phyloP scores from a whole-genome alignment of 2,888 invertebrate genomes.

The Tenthredo scrophulariae region DNA sequence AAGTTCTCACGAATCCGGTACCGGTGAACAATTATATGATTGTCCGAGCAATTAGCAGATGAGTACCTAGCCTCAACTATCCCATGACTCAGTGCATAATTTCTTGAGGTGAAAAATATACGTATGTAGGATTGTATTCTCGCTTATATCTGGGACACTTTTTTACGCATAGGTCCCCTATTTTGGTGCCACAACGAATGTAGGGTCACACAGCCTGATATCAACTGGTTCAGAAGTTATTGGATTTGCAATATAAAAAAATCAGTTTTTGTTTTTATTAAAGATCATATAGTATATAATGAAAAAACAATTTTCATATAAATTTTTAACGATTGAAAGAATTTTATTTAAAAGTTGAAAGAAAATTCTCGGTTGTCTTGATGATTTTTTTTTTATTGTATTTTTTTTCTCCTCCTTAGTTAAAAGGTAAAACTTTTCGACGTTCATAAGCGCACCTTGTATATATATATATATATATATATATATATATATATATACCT shows the following conservation, averaged over 20 bases:
- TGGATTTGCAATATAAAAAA: too few species aligned
- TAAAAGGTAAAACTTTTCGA: constrained; percentile 12
- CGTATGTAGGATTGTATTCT: neutral
- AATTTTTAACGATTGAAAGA: neutral
- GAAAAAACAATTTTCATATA: neutral
- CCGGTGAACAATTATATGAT: constrained; percentile 15
- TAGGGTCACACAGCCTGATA: too few species aligned
- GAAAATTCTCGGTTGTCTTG: constrained; percentile 18
- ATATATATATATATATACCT: neutral
- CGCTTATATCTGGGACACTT: too few species aligned
- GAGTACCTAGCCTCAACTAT: neutral
- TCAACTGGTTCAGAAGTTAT: too few species aligned
- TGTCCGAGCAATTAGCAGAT: constrained; percentile 25
- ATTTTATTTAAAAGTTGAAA: neutral
- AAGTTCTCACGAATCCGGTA: constrained; percentile 27
- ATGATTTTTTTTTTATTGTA: neutral
- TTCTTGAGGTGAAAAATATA: neutral
- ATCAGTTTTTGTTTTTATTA: neutral
- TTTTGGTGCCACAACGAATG: too few species aligned
- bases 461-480: neutral
- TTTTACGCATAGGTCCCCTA: too few species aligned
- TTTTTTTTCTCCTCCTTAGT: neutral
- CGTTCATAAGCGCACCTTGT: neutral
- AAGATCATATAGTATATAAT: too few species aligned
- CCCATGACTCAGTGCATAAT: neutral